These are phyloP conservation scores for Cirrhinus mrigala DNA, from an alignment of 2,797 vertebrate genomes.

Conservation along the genomic window DNA sequence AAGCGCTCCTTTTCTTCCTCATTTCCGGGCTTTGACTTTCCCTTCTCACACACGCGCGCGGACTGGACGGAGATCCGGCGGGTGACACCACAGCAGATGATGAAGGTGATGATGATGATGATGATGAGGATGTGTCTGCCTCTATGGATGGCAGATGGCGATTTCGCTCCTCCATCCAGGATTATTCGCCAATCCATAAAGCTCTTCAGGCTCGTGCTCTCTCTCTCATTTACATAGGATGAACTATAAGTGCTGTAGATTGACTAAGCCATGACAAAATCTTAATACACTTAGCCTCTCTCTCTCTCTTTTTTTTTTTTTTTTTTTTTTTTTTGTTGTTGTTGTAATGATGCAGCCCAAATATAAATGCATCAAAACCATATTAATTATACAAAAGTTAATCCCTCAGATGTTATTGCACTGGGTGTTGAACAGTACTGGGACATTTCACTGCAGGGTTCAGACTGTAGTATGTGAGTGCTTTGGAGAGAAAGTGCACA, in stretches of 20 bases:
- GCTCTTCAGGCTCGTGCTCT: background rate
- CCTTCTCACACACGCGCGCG: slow-evolving; percentile 25
- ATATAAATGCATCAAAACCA: too few species aligned
- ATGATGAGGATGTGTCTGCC: slow-evolving; percentile 44
- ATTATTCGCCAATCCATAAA: slow-evolving; percentile 64
- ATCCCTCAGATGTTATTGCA: too few species aligned
- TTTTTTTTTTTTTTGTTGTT: too few species aligned
- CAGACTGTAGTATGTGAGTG: too few species aligned
- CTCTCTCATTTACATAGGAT: background rate
- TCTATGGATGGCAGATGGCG: slow-evolving; percentile 72
- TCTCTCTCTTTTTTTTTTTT: too few species aligned
- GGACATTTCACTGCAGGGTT: too few species aligned
- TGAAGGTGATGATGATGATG: slow-evolving; percentile 38
- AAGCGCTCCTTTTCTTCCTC: slow-evolving; percentile 39
- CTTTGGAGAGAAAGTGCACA: too few species aligned
- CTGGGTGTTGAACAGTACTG: too few species aligned
- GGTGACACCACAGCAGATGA: slow-evolving; percentile 35
- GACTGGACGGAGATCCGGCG: slow-evolving; percentile 30
- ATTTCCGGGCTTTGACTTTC: slow-evolving; percentile 56
- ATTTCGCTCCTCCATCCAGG: slow-evolving; percentile 53
- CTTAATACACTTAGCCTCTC: too few species aligned
- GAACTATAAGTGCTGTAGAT: background rate
- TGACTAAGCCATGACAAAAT: too few species aligned
- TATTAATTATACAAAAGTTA: too few species aligned
- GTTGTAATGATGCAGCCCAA: too few species aligned